A percentile compares a stretch with the other conserved stretches of the same genome.
These are phyloP conservation scores for Eristalis pertinax DNA, from an alignment of 2,888 invertebrate genomes.

Conservation along the genomic window DNA sequence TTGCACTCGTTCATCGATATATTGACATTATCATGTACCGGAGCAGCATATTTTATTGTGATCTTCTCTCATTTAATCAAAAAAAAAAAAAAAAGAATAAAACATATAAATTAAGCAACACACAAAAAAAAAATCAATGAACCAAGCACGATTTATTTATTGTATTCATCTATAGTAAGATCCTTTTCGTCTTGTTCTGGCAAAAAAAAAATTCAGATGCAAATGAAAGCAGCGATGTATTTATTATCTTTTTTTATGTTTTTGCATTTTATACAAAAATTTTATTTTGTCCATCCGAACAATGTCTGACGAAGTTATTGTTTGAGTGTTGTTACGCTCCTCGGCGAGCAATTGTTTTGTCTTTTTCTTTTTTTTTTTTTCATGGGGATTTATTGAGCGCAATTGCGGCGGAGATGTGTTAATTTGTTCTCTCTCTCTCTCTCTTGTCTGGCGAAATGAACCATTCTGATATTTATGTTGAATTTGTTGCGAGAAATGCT, in stretches of 20 bases:
- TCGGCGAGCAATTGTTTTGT: not conserved
- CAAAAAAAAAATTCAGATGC: not conserved
- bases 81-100: slow-evolving; percentile 28
- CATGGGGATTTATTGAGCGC: not conserved
- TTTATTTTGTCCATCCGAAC: not conserved
- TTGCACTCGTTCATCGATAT: slow-evolving; percentile 29
- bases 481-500: slow-evolving; percentile 24
- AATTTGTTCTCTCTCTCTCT: not conserved
- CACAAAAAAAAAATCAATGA: not conserved
- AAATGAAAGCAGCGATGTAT: not conserved
- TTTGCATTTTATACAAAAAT: not conserved
- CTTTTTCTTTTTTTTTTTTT: not conserved
- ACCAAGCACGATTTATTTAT: slow-evolving; percentile 11
- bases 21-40: slow-evolving; percentile 24
- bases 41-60: slow-evolving; percentile 38
- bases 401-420: not conserved
- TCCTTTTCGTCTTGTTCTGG: slow-evolving; percentile 1
- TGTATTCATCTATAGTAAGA: slow-evolving; percentile 13
- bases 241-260: not conserved
- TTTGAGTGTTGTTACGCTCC: not conserved
- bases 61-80: slow-evolving; percentile 21
- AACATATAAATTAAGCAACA: not conserved
- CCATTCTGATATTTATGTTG: slow-evolving; percentile 62
- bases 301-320: not conserved
- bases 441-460: slow-evolving; percentile 1